Evolutionary conservation across 2,888 invertebrate genomes (phyloP), one percentile per base, ranked within the genome.

Genomic region (Tanytarsus gracilentus): DNA sequence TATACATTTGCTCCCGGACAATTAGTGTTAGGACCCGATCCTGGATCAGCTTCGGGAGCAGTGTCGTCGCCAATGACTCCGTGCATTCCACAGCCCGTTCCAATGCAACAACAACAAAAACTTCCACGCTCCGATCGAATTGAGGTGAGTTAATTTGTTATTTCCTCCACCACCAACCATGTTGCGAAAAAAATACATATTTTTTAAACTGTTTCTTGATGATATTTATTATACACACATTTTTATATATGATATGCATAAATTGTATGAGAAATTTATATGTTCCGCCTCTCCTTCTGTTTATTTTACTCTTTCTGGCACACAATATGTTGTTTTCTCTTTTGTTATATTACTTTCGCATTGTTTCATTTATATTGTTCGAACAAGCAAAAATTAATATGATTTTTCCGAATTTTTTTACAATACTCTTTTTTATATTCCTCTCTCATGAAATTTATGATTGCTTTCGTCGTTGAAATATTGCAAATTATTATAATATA

Each of bases 71-170:
- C 91, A 68, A 33, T 60, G 18, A 88, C 89, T 66, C 74, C 73
- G 68, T 85, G 84, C 69, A 85, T 84, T 75, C 89, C 82, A 75
- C 90, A 89, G 80, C 86, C 84, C 75, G 89, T 82, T 75, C 88
- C 79, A 78, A 90, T 86, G 74, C 87, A 86, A 77, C 77, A 82
- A 69, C 87, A 92, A 78, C 93, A 93, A 80, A 94, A 95, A 80
- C 82, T 93, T 82, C 89, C 90, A 69, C 86, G 94, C 77, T 87
- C 92, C 74, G 94, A 94, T 78, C 84, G 95, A 80, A 85, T 94
- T 78, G 94, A 95, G 93, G 95, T 94, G 83, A 83, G 85, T 78
- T 69, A 61, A 33, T 51, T 44, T 16, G 18, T 9, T 16, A 4
- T 14, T 8, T 44, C 44, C 8, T 44, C 16, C n/a, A 44, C 9